A percentile compares a stretch with the other conserved stretches of the same genome.
Evolutionary conservation across 2,113 vertebrate species (phyloP).

Genomic region (Bubo blakistoni): DNA sequence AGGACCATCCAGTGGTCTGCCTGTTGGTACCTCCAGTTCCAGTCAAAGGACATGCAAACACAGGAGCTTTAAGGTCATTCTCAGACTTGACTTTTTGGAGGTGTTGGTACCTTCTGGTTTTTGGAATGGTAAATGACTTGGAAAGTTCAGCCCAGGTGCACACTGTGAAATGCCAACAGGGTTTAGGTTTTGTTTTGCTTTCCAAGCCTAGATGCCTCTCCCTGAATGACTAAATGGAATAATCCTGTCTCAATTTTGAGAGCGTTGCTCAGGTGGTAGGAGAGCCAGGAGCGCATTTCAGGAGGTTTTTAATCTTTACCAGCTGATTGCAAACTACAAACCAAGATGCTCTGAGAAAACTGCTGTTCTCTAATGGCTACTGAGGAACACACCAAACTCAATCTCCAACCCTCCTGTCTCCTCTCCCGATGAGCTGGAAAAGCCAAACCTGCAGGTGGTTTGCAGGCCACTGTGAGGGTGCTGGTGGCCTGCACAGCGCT

Average conservation of each 20-base stretch:
- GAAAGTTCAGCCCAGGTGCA: not conserved
- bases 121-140: not conserved
- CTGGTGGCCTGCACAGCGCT: rapidly evolving
- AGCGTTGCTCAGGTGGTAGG: not conserved
- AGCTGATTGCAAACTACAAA: not conserved
- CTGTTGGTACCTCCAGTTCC: not conserved
- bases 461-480: not conserved
- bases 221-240: not conserved
- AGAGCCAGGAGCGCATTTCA: not conserved
- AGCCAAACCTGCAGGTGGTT: not conserved
- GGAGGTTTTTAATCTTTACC: not conserved
- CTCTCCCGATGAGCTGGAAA: not conserved
- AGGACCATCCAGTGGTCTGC: not conserved
- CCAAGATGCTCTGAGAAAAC: not conserved
- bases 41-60: not conserved
- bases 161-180: not conserved
- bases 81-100: not conserved
- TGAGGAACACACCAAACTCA: not conserved
- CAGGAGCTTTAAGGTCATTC: not conserved
- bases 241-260: not conserved
- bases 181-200: not conserved
- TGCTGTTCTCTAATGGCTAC: not conserved
- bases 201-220: not conserved
- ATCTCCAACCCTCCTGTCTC: not conserved
- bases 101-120: not conserved